Evolutionary conservation across 2,888 invertebrate species (phyloP).

Genomic region (Drosophila cognata): DNA sequence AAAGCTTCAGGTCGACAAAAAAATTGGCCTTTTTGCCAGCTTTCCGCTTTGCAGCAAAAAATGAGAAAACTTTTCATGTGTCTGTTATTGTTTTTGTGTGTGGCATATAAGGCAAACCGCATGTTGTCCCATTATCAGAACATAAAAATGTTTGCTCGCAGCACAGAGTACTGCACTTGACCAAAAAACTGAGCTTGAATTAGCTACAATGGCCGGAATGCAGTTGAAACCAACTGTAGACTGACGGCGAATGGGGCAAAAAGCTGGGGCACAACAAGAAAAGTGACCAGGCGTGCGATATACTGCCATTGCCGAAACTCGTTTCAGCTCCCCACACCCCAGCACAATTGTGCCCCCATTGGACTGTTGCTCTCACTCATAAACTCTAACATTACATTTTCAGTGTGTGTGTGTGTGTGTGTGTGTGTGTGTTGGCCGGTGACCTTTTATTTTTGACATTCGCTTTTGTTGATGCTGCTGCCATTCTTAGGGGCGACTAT

Average conservation of each 20-base stretch:
- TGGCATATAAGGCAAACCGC: slow-evolving; percentile 41
- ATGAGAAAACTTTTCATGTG: slow-evolving; percentile 27
- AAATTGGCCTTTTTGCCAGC: slow-evolving; percentile 9
- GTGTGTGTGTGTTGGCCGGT: slow-evolving; percentile 32
- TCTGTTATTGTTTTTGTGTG: slow-evolving; percentile 11
- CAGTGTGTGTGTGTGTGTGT: slow-evolving; percentile 25
- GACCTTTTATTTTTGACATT: slow-evolving; percentile 70
- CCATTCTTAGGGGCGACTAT: slow-evolving; percentile 59
- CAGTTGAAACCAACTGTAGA: slow-evolving; percentile 28
- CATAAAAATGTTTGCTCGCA: slow-evolving; percentile 59
- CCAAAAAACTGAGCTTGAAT: slow-evolving; percentile 68
- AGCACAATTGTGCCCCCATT: slow-evolving; percentile 12
- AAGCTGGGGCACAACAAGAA: not conserved
- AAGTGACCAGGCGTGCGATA: slow-evolving; percentile 22
- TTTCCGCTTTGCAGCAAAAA: slow-evolving; percentile 31
- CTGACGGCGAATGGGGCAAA: not conserved
- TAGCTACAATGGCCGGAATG: slow-evolving; percentile 46
- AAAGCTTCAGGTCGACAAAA: slow-evolving; percentile 33
- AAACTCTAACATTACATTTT: slow-evolving; percentile 69
- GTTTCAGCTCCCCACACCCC: not conserved
- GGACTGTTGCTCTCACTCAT: slow-evolving; percentile 71
- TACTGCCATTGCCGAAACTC: slow-evolving; percentile 19
- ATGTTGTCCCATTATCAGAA: slow-evolving; percentile 71
- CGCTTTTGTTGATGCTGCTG: slow-evolving; percentile 62
- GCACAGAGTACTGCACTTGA: slow-evolving; percentile 60